Evolutionary conservation across 2,797 vertebrate genomes (phyloP), one percentile per base, ranked within the genome.

Genomic region (Poliocrania exsul): DNA sequence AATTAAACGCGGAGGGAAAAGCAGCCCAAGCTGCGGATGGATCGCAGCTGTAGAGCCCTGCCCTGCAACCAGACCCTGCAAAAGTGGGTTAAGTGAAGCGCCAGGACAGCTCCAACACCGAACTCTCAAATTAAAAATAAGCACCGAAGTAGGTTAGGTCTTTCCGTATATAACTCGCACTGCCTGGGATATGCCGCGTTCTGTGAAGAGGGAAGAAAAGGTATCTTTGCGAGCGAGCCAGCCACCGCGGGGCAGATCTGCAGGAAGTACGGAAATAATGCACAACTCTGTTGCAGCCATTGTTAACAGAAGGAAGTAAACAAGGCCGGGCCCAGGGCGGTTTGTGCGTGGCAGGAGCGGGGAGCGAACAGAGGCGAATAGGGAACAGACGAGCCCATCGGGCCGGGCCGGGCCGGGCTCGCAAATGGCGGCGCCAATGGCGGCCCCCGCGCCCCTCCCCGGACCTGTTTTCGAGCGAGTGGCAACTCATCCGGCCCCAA

Each of bases 401-500:
- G 35, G 79, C 71, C 79, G 40, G 61, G 61, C 40, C 40, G 60
- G 60, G 53, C 85, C 75, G 70, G 70, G 24, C 79, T 50, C 49
- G 50, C 64, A 70, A 77, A 82, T 89, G 86, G 86, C 79, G 86
- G 79, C 79, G 93, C 98, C 98, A 98, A 98, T 98, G 95, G 95
- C 73, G 58, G 82, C 70, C 35, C 35, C 31, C 49, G 31, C 23
- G 70, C 88, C 96, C 94, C 75, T 90, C 97, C 97, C 96, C 97
- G 73, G 31, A 66, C 80, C 67, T 56, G 70, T 74, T 29, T 57
- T 38, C 77, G 47, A 49, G 47, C 91, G 95, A 98, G 97, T 88
- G 93, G 95, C 96, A 77, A 97, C 96, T 97, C 94, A 96, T 98
- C 97, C 93, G 96, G 97, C 95, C 96, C 95, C 93, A 91, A 93